These are phyloP conservation scores for Bombus consobrinus DNA, from an alignment of 1,140 invertebrate species.

Conservation along the genomic window DNA sequence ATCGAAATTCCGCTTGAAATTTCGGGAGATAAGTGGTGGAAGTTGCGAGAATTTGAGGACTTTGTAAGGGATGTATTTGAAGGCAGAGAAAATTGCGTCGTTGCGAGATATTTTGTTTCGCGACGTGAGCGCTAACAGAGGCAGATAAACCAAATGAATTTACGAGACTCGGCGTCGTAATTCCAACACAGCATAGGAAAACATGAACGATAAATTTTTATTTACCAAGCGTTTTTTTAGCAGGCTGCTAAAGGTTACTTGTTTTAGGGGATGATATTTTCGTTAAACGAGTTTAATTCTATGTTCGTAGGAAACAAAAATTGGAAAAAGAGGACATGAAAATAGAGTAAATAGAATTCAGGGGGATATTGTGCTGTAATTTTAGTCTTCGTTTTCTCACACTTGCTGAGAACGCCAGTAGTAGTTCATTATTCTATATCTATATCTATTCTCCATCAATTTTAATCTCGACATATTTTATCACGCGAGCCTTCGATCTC, in stretches of 20 bases:
- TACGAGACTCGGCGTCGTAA: neutral
- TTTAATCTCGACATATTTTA: too few species aligned
- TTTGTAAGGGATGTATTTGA: neutral
- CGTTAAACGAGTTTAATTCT: neutral
- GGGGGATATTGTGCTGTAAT: too few species aligned
- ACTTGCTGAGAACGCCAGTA: too few species aligned
- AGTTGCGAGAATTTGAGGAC: neutral
- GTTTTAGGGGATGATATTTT: too few species aligned
- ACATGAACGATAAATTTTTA: slow-evolving; percentile 7
- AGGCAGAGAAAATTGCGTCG: neutral
- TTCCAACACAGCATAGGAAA: neutral
- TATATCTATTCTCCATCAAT: too few species aligned
- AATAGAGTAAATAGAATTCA: neutral
- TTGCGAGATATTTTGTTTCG: neutral
- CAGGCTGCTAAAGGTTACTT: too few species aligned
- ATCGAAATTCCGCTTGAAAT: neutral
- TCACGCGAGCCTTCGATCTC: too few species aligned
- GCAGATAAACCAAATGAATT: slow-evolving; percentile 4
- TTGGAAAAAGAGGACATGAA: neutral
- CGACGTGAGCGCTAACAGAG: neutral
- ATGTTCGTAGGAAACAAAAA: too few species aligned
- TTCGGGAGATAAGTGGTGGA: neutral
- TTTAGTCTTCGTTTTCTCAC: too few species aligned
- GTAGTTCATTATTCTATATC: too few species aligned
- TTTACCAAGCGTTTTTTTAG: neutral